phyloP scores from a whole-genome alignment of 1,140 invertebrate genomes.

The Phymastichus coffea region DNA sequence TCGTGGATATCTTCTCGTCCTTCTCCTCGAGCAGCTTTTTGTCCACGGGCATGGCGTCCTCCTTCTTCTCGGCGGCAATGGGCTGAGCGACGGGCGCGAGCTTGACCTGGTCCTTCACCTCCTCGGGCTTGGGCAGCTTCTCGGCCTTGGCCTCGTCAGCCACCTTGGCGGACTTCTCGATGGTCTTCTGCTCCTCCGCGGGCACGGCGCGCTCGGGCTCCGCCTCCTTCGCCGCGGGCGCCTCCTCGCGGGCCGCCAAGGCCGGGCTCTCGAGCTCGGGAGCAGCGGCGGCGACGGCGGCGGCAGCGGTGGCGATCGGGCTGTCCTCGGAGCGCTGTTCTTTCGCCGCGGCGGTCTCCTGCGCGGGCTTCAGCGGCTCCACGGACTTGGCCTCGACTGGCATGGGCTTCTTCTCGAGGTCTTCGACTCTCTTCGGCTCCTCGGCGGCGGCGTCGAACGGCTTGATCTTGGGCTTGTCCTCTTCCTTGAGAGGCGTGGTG shows the following conservation, averaged over 20 bases:
- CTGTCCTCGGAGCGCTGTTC: slow-evolving; percentile 29
- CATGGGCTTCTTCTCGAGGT: slow-evolving; percentile 4
- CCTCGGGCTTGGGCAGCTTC: slow-evolving; percentile 41
- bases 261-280: background rate
- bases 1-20: slow-evolving; percentile 31
- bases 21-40: slow-evolving; percentile 26
- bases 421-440: slow-evolving; percentile 9
- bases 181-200: slow-evolving; percentile 3
- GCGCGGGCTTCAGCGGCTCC: slow-evolving; percentile 30
- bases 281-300: background rate
- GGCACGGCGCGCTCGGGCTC: slow-evolving; percentile 1
- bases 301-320: background rate
- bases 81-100: slow-evolving; percentile 6
- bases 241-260: slow-evolving; percentile 17
- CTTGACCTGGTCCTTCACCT: slow-evolving; percentile 32
- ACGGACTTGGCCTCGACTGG: slow-evolving; percentile 8
- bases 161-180: slow-evolving; percentile 25
- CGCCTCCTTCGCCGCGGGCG: slow-evolving; percentile 28
- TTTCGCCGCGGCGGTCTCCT: slow-evolving; percentile 35
- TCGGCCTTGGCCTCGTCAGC: slow-evolving; percentile 35
- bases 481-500: slow-evolving; percentile 15
- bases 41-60: background rate
- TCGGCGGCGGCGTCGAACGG: slow-evolving; percentile 15
- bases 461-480: slow-evolving; percentile 17
- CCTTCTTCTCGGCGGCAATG: slow-evolving; percentile 23